Conservation (phyloP, 2,888 invertebrate genomes). For the Abrostola tripartita region DNA sequence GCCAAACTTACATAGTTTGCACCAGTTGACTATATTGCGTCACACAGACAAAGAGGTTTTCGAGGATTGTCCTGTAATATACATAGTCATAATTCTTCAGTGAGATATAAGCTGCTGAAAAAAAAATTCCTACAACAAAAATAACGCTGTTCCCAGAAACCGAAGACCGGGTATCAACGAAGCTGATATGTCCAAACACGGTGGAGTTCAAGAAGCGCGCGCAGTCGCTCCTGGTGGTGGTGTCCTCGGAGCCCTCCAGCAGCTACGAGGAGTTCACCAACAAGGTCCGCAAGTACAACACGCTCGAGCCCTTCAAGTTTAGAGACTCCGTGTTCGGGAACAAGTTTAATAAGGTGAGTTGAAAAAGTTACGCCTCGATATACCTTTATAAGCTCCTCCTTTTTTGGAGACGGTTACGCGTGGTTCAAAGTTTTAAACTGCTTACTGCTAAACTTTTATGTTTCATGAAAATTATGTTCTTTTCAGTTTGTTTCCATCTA, state of each 20-base stretch:
- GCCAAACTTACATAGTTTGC: no score
- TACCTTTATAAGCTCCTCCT: no score
- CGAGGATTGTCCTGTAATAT: no score
- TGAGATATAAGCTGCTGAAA: no score
- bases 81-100: no score
- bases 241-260: constrained; percentile 94
- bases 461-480: constrained; percentile 8
- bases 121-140: no score
- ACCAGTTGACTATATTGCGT: no score
- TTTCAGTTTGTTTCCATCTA: constrained; percentile 95
- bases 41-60: no score
- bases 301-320: constrained; percentile 94
- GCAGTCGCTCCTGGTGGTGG: constrained; percentile 95
- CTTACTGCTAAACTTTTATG: no score
- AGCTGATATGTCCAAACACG: constrained; percentile 88
- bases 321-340: constrained; percentile 86
- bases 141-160: constrained; percentile 66
- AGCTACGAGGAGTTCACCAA: constrained; percentile 93
- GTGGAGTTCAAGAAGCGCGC: constrained; percentile 91
- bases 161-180: constrained; percentile 79
- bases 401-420: not conserved
- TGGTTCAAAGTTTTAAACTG: not conserved
- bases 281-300: constrained; percentile 93
- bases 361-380: not conserved
- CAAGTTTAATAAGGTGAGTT: constrained; percentile 84